Base-by-base conservation (phyloP, 2,113 vertebrate species). In the Macquaria australasica region DNA sequence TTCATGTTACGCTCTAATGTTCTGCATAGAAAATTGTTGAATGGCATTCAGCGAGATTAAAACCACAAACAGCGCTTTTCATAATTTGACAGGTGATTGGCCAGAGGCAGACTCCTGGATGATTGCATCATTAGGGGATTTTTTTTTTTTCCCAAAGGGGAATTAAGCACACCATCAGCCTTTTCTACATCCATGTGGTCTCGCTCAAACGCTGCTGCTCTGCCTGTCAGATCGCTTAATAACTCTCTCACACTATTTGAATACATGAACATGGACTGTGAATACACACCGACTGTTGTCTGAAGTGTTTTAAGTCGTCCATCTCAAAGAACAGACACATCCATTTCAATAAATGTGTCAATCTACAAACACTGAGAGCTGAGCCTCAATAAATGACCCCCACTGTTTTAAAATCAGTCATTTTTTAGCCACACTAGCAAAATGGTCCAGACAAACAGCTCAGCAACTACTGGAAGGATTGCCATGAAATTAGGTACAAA, bases 1-100 rank as follows among this genome's bases (percentile, higher is more conserved):
- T 95, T 95, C 93, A 92, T 94, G 89, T 77, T 89, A 79, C 83
- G 89, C 91, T 95, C 88, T 88, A 87, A 90, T 90, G 90, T 93
- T 93, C 91, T 88, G 91, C 88, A 89, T 89, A 88, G 92, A 90
- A 93, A 94, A 92, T 80, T 79, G 91, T 90, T 91, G 93, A 94
- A 91, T 89, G 88, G 90, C 94, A 92, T 94, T 94, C 91, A 88
- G 84, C 67, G 21, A 89, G 91, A 95, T 94, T 93, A 94, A 95
- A 95, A 93, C 87, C 90, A 89, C 92, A 93, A 93, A 93, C 89
- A 88, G 87, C 64, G 87, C 92, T 94, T 88, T 93, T 94, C 89
- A 93, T 95, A 92, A 95, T 95, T 77, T 95, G 94, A 95, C 93
- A 93, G 94, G 84, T 94, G 94, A 95, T 93, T 95, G 95, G 94